A percentile compares a stretch with the other conserved stretches of the same genome.
phyloP scores from a whole-genome alignment of 1,140 invertebrate genomes.

The Drosophila lowei region DNA sequence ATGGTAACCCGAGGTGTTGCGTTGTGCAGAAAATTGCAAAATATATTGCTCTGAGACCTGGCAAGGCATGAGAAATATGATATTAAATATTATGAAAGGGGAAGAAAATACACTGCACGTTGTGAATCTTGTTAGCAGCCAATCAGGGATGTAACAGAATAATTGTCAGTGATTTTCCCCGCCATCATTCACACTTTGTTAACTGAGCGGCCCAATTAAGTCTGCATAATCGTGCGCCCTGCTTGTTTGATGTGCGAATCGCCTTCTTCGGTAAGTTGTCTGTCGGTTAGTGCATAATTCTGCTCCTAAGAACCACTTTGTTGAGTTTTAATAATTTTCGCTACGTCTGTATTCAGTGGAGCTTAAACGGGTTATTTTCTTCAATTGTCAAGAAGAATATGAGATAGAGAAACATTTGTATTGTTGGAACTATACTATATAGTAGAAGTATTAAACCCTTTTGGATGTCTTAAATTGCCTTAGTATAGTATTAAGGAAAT shows the following conservation, averaged over 20 bases:
- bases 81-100: constrained; percentile 68
- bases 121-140: constrained; percentile 63
- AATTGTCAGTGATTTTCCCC: constrained; percentile 46
- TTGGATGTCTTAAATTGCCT: no score
- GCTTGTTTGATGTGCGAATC: constrained; percentile 6
- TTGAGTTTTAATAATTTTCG: no score
- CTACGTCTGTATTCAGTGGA: no score
- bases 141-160: constrained; percentile 52
- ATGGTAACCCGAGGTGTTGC: constrained; percentile 58
- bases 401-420: no score
- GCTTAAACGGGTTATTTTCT: no score
- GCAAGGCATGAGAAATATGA: constrained; percentile 63
- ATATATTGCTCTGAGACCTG: constrained; percentile 56
- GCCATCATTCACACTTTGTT: constrained; percentile 49
- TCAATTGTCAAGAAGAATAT: no score
- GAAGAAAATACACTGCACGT: constrained; percentile 59
- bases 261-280: constrained; percentile 1
- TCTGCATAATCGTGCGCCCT: constrained; percentile 37
- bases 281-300: constrained; percentile 16
- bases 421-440: no score
- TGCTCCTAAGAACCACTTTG: background rate
- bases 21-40: constrained; percentile 72
- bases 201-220: constrained; percentile 42
- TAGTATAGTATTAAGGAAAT: no score
- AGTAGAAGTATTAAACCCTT: no score